Evolutionary conservation across 2,113 vertebrate genomes (phyloP), one percentile per base, ranked within the genome.

Genomic region (Callipepla squamata): DNA sequence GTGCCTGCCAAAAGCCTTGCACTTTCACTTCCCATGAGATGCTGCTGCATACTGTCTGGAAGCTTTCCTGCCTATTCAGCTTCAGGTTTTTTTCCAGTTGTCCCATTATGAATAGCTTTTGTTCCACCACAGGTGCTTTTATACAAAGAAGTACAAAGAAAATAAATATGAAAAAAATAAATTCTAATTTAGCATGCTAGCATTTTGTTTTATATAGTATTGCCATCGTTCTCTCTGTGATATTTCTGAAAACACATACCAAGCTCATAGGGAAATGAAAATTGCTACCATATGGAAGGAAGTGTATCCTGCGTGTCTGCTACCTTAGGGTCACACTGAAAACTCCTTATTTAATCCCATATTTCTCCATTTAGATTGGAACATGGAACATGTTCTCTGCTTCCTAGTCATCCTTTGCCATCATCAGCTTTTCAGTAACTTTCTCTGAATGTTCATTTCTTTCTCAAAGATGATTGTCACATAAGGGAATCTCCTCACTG

Each of bases 81-180:
- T 81, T 74, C 28, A n/a, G 40, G 45, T 81, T 90, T 96, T 53
- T 76, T 95, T 92, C 45, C 78, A 21, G 42, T 95, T 19, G 32
- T 92, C 88, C 55, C 7, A 13, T 42, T 66, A 5, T 68, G 69
- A 72, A 61, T 86, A 68, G 51, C 53, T 28, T 73, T 84, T 89
- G n/a, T 89, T 85, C 57, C 32, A 22, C 47, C 6, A 15, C 28
- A 73, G 58, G 48, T 63, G 21, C 30, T 90, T 40, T 40, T 40
- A 40, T 40, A 40, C 11, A 40, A 40, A 40, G 61, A 88, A 78
- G 77, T 34, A 69, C 80, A 42, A 93, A 62, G 19, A 40, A 40
- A 40, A 40, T 40, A 89, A 79, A 69, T n/a, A 72, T 76, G 40
- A 90, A 63, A 11, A 87, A 92, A 92, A 78, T 69, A 72, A 81